A percentile compares a stretch with the other conserved stretches of the same genome.
Conservation (phyloP, 92 coral and sea anemone species). For the Palythoa caribaeorum region DNA sequence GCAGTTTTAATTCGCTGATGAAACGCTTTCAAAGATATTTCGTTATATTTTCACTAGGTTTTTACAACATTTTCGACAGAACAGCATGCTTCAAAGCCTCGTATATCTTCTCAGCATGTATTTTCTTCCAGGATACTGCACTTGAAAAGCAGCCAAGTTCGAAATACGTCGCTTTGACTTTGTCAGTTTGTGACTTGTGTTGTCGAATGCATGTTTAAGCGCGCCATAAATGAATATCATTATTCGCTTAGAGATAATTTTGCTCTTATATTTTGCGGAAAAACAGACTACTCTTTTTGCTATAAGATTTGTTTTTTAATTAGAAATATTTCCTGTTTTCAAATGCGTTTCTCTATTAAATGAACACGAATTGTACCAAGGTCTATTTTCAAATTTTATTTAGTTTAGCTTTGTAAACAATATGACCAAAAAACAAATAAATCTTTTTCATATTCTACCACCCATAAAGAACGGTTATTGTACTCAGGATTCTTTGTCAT, state of each 20-base stretch:
- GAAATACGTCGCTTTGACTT: background rate
- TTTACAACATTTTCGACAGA: background rate
- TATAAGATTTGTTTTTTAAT: too few relatives aligned
- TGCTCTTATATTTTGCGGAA: background rate
- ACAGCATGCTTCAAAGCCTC: background rate
- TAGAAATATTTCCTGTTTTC: background rate
- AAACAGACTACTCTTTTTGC: too few relatives aligned
- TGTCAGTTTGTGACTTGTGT: background rate
- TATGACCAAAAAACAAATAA: background rate
- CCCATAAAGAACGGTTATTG: background rate
- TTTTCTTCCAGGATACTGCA: background rate
- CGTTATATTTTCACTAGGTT: background rate
- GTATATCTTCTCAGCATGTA: slow-evolving; percentile 8
- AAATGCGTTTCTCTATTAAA: background rate
- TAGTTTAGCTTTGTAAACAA: background rate
- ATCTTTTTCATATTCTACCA: background rate
- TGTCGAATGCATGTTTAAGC: background rate
- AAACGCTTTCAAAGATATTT: background rate
- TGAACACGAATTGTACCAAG: background rate
- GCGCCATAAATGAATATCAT: slow-evolving; percentile 23
- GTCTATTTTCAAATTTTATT: background rate
- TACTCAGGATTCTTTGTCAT: slow-evolving; percentile 24
- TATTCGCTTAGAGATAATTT: background rate
- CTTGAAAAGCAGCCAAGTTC: background rate
- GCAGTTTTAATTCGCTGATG: too few relatives aligned